These are phyloP conservation scores for Latheticus oryzae DNA, from an alignment of 2,888 invertebrate genomes.

Conservation along the genomic window DNA sequence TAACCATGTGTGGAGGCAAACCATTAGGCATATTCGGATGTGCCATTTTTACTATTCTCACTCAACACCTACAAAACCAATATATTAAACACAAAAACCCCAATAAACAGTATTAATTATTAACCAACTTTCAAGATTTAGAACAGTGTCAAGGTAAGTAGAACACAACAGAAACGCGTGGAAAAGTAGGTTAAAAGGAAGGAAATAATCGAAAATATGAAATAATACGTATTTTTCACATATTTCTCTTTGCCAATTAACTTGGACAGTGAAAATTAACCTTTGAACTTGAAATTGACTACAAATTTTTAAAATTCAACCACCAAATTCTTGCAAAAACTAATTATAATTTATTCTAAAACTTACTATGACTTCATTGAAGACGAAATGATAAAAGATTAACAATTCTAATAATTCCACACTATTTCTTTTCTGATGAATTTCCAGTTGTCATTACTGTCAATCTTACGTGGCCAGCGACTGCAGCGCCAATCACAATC, in stretches of 20 bases:
- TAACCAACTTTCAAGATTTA: slow-evolving; percentile 12
- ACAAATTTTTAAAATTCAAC: slow-evolving; percentile 8
- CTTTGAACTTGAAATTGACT: slow-evolving; percentile 48
- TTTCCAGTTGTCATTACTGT: slow-evolving; percentile 60
- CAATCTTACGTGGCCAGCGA: slow-evolving; percentile 63
- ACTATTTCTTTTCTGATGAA: slow-evolving; percentile 37
- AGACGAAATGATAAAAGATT: not conserved
- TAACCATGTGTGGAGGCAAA: slow-evolving; percentile 51
- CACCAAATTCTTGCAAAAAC: slow-evolving; percentile 8
- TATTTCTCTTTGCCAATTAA: slow-evolving; percentile 2
- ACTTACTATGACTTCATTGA: slow-evolving; percentile 22
- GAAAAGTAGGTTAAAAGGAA: slow-evolving; percentile 12
- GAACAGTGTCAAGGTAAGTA: slow-evolving; percentile 39
- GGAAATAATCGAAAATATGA: not conserved
- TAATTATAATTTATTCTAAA: not conserved
- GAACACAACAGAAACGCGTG: slow-evolving; percentile 3
- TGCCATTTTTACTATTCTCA: slow-evolving; percentile 37
- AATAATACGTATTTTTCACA: slow-evolving; percentile 10
- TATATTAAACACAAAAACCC: slow-evolving; percentile 13
- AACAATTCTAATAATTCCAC: slow-evolving; percentile 26
- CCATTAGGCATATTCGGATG: slow-evolving; percentile 55
- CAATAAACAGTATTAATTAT: slow-evolving; percentile 12
- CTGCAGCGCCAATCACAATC: slow-evolving; percentile 44
- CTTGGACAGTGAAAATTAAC: slow-evolving; percentile 40
- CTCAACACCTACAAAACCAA: slow-evolving; percentile 16